Evolutionary conservation across 35 echinoderm and acorn worm genomes (phyloP).

Genomic region (Heliocidaris erythrogramma): DNA sequence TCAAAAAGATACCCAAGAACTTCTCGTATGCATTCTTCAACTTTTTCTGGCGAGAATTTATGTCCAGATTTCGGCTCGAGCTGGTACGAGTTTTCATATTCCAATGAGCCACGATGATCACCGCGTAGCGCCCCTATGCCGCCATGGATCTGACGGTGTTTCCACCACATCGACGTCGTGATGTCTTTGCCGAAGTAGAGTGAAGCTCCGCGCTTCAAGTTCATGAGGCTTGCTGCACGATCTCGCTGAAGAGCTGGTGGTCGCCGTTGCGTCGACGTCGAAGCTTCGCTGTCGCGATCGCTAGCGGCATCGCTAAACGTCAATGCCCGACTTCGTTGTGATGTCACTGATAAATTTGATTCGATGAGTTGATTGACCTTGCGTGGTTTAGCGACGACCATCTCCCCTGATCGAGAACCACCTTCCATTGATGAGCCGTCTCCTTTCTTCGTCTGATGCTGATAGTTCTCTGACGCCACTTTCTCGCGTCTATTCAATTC

Average conservation of each 20-base stretch:
- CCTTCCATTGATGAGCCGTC: not conserved
- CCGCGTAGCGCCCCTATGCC: constrained; percentile 4
- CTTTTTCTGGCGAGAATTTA: constrained; percentile 32
- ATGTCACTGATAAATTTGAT: not conserved
- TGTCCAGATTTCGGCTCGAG: not conserved
- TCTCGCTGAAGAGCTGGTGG: not conserved
- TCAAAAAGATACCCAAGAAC: not conserved
- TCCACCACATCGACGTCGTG: constrained; percentile 46
- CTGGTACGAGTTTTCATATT: constrained; percentile 31
- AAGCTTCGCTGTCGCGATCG: not conserved
- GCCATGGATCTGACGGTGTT: constrained; percentile 32
- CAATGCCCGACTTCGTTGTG: not conserved
- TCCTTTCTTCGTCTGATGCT: not conserved
- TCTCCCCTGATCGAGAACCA: not conserved
- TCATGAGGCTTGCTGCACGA: not conserved
- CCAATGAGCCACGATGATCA: not conserved
- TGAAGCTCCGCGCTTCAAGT: constrained; percentile 24
- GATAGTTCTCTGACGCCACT: not conserved
- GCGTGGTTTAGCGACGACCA: not conserved
- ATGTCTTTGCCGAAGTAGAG: constrained; percentile 45
- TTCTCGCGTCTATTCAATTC: not conserved
- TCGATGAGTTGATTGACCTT: constrained; percentile 3
- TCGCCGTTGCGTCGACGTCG: constrained; percentile 33
- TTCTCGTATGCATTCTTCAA: constrained; percentile 25
- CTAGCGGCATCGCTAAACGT: constrained; percentile 27